These are phyloP conservation scores for Galemys pyrenaicus DNA, from an alignment of 2,113 vertebrate species.

Conservation along the genomic window DNA sequence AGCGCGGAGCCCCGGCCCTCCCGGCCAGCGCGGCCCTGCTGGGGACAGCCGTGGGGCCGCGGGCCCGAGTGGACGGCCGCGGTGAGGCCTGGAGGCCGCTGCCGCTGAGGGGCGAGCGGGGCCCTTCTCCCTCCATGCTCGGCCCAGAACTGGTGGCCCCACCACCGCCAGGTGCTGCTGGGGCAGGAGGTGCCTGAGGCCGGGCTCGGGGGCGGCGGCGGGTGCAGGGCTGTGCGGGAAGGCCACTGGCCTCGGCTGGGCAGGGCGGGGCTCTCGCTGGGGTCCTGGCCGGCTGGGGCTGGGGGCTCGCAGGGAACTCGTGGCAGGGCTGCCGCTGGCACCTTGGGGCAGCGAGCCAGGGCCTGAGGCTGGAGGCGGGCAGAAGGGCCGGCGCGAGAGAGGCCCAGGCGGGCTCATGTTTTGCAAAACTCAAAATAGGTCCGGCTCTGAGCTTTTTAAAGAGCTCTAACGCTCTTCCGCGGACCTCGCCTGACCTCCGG, in stretches of 20 bases:
- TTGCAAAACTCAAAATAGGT: constrained; percentile 75
- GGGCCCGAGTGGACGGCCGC: no score
- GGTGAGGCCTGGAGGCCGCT: no score
- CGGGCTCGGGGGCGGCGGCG: background rate
- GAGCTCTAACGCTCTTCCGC: constrained; percentile 23
- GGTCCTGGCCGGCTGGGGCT: no score
- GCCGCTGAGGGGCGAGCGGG: background rate
- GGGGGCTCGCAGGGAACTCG: background rate
- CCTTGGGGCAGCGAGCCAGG: background rate
- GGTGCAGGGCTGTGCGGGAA: no score
- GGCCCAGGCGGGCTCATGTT: constrained; percentile 63
- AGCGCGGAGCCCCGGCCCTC: no score
- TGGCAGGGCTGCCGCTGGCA: background rate
- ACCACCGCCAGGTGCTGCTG: no score
- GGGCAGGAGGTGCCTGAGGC: no score
- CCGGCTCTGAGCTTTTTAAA: constrained; percentile 64
- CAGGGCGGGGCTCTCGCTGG: no score
- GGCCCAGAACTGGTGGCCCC: no score
- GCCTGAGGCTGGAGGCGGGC: background rate
- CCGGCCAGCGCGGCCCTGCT: no score
- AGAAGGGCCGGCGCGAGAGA: background rate
- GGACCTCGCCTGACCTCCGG: constrained; percentile 79
- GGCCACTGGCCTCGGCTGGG: no score
- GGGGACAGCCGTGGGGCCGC: no score
- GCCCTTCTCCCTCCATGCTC: background rate